phyloP scores from a whole-genome alignment of 1,140 invertebrate genomes.

The Meloidogyne floridensis region DNA sequence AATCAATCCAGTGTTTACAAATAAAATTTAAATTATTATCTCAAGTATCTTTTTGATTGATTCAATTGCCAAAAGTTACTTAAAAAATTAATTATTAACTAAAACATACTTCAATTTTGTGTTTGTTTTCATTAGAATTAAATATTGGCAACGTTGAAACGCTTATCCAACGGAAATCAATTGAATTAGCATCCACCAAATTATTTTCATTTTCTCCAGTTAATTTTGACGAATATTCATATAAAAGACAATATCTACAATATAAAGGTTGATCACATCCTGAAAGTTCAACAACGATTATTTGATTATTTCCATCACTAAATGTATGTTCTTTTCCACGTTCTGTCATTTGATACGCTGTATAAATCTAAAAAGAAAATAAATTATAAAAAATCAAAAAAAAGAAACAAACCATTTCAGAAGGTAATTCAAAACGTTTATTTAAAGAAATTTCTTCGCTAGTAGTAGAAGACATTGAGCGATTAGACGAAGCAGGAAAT shows the following conservation, averaged over 20 bases:
- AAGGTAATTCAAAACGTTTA: not conserved
- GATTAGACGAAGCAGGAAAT: not conserved
- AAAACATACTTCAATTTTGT: not conserved
- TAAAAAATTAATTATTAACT: no score
- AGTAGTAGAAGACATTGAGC: not conserved
- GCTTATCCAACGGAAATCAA: constrained; percentile 11
- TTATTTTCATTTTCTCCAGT: not conserved
- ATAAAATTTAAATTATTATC: no score
- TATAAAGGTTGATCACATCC: not conserved
- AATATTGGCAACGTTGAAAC: not conserved
- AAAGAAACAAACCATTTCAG: constrained; percentile 2
- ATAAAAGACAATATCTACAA: not conserved
- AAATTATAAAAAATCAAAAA: not conserved
- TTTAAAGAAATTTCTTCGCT: not conserved
- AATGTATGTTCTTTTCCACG: not conserved
- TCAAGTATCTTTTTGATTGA: no score
- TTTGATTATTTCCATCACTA: not conserved
- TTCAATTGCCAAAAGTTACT: no score
- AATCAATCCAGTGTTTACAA: no score
- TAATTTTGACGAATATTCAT: not conserved
- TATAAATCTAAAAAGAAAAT: not conserved
- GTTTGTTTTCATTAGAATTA: not conserved
- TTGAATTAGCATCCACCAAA: not conserved
- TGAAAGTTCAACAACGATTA: not conserved
- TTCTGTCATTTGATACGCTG: not conserved